Base-by-base conservation (phyloP, 30 jellyfish, hydroid and myxozoan genomes). In the Chironex yamaguchii region DNA sequence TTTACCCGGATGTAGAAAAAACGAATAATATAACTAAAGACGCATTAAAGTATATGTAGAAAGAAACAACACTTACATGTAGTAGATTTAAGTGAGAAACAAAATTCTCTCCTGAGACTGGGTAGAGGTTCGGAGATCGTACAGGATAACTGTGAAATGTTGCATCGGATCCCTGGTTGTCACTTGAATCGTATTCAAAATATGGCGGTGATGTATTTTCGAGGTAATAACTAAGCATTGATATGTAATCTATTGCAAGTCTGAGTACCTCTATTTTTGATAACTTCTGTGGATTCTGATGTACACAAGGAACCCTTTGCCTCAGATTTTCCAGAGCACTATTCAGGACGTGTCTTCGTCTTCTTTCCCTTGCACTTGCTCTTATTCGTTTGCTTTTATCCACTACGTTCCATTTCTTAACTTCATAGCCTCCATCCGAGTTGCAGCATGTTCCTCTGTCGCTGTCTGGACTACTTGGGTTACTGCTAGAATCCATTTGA, bases 361-460 rank as follows among this genome's bases (percentile, higher is more conserved):
- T 76, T 48, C 98, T 77, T 62, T 93, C 98, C 32, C 98, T 70
- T 0, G 98, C 98, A 58, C 98, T 93, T 21, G 98, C 98, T 42
- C 88, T 93, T 11, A 93, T 63, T 3, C 98, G 86, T 63, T 93
- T 93, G 28, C 86, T 36, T 33, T 67, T 68, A 83, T 82, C 96
- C 27, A 81, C 86, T 12, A 54, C 36, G 51, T 48, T 63, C 73
- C 27, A 28, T 1, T 67, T 77, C 27, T 22, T 34, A 4, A 76
- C 30, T 20, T 62, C 90, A 32, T 29, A 88, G 29, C 87, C 34
- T 9, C 88, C 70, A 3, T 66, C 96, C 0, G 81, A 86, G 74
- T 87, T 75, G 81, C 9, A 20, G 35, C 91, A 66, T 4, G 26
- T 26, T 14, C 35, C 79, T 1, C 29, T 9, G 31, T 77, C 96